Base-by-base conservation (phyloP, 2,797 vertebrate species). In the Vultur gryphus region DNA sequence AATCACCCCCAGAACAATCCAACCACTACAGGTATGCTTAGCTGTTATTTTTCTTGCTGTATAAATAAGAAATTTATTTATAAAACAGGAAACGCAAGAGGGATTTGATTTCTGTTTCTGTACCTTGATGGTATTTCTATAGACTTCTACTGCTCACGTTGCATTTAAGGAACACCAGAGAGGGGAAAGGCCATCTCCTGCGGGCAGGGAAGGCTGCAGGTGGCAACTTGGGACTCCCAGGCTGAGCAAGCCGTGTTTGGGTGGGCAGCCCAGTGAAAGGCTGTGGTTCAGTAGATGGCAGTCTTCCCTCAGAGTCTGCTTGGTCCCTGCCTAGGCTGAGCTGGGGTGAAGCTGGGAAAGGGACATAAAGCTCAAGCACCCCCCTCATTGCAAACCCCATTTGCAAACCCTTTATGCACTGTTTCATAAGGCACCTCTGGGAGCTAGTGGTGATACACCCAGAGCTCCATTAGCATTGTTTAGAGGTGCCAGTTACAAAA, bases 271-370 rank as follows among this genome's bases (percentile, higher is more conserved):
- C 61, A 67, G 37, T 0, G 6, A 66, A 66, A 71, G 26, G 29
- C 48, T 90, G 41, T 33, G 57, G 25, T 80, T 96, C 96, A 87
- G 82, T 71, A 97, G 96, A 92, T 97, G 96, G 96, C 93, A 92
- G 66, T 92, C 90, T 97, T 95, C 61, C 70, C 89, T 92, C 84
- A 93, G 57, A 69, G 57, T 84, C 85, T 52, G 81, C 41, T 48
- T 61, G 57, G 31, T 85, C 65, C 37, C 39, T 82, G 65, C 35
- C 49, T 55, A 16, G 46, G 23, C 18, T 90, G 80, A 69, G 49
- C 23, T 64, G 37, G 20, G 54, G 15, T 54, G 46, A 39, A 81
- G 44, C 24, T 79, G 71, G 67, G 26, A 89, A 90, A 90, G 55
- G 41, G 39, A 26, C 33, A 8, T 5, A 62, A 83, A 75, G 55